A percentile compares a stretch with the other conserved stretches of the same genome.
These are phyloP conservation scores for Synergus umbraculus DNA, from an alignment of 2,888 invertebrate species.

Conservation along the genomic window DNA sequence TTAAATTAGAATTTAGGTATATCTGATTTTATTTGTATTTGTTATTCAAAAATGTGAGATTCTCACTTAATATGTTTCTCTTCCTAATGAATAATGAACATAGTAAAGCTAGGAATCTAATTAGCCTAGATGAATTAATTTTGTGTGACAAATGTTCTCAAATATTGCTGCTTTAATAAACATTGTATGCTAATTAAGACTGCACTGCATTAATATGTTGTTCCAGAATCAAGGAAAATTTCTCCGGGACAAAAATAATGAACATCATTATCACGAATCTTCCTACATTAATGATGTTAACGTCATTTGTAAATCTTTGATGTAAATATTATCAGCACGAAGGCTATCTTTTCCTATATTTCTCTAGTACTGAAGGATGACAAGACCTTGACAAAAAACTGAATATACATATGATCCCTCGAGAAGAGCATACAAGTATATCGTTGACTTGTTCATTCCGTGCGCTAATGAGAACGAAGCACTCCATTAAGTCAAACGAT, in stretches of 20 bases:
- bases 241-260: neutral
- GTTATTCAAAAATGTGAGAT: neutral
- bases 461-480: slow-evolving; percentile 64
- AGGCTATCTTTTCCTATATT: neutral
- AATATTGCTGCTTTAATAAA: slow-evolving; percentile 3
- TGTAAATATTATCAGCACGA: neutral
- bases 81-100: neutral
- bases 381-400: neutral
- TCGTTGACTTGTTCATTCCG: slow-evolving; percentile 61
- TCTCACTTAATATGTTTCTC: neutral
- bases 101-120: neutral
- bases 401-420: neutral
- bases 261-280: no score
- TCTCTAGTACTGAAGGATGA: no score
- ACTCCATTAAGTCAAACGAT: slow-evolving; percentile 63
- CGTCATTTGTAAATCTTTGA: neutral
- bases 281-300: no score
- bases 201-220: neutral
- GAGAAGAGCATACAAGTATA: slow-evolving; percentile 52
- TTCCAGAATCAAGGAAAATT: neutral
- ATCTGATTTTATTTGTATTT: neutral
- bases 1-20: neutral
- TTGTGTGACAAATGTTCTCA: neutral
- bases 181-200: neutral
- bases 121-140: slow-evolving; percentile 12